phyloP scores from a whole-genome alignment of 2,113 vertebrate genomes.

The Campylomormyrus numenius region DNA sequence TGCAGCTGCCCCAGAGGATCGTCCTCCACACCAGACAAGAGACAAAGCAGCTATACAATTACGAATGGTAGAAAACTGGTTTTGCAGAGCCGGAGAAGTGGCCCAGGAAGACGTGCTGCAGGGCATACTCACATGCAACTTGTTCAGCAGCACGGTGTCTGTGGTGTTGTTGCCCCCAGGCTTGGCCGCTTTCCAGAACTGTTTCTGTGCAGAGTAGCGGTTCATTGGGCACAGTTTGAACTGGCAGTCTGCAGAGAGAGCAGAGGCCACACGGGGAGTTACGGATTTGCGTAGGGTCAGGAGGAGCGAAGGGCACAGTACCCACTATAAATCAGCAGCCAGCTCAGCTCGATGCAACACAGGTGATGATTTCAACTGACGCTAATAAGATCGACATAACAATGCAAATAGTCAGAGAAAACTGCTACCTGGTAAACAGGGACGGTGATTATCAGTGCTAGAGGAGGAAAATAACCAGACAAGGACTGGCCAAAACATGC shows the following conservation, averaged over 20 bases:
- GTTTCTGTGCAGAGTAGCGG: constrained; percentile 96
- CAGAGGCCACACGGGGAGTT: background rate
- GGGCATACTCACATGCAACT: constrained; percentile 73
- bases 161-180: constrained; percentile 92
- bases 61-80: background rate
- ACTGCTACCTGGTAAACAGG: background rate
- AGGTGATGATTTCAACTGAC: background rate
- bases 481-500: background rate
- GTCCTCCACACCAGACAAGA: background rate
- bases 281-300: background rate
- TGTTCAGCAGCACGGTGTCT: constrained; percentile 87
- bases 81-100: background rate
- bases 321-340: background rate
- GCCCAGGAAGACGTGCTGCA: background rate
- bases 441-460: background rate
- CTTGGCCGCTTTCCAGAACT: constrained; percentile 98
- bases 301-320: background rate
- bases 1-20: background rate
- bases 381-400: background rate
- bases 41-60: background rate
- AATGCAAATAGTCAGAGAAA: background rate
- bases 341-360: background rate
- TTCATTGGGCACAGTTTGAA: constrained; percentile 98
- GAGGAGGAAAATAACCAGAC: background rate
- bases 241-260: constrained; percentile 74